Conservation (phyloP, 2,888 invertebrate species). For the Abrostola triplasia region DNA sequence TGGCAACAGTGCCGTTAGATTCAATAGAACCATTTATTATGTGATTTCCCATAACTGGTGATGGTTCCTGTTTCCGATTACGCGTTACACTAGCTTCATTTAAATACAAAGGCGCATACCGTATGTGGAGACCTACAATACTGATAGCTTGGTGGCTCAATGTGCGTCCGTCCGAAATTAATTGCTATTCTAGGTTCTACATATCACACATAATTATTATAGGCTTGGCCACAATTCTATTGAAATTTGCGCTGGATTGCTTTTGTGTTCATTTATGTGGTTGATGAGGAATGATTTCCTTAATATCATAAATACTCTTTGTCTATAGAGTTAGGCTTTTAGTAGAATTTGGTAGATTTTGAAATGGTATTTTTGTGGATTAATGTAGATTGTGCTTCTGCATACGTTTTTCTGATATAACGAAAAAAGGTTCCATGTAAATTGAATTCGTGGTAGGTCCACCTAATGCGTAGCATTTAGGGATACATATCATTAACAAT, state of each 20-base stretch:
- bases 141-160: slow-evolving; percentile 62
- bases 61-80: slow-evolving; percentile 80
- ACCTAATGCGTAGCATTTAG: no score
- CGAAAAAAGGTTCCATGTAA: no score
- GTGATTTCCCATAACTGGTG: slow-evolving; percentile 64
- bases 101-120: slow-evolving; percentile 75
- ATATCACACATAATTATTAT: background rate
- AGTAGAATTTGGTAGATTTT: no score
- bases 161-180: slow-evolving; percentile 61
- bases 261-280: slow-evolving; percentile 23
- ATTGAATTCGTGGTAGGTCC: no score
- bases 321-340: no score
- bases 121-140: slow-evolving; percentile 49
- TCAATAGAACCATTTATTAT: slow-evolving; percentile 49
- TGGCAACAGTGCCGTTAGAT: slow-evolving; percentile 44
- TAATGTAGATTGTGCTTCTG: no score
- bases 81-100: slow-evolving; percentile 69
- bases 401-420: no score
- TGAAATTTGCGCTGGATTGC: slow-evolving; percentile 29
- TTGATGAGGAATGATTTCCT: slow-evolving; percentile 30
- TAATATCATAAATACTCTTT: slow-evolving; percentile 33
- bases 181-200: slow-evolving; percentile 21
- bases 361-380: no score
- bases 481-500: no score
- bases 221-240: slow-evolving; percentile 24